Base-by-base conservation (phyloP, 2,113 vertebrate species). In the Chitala chitala region DNA sequence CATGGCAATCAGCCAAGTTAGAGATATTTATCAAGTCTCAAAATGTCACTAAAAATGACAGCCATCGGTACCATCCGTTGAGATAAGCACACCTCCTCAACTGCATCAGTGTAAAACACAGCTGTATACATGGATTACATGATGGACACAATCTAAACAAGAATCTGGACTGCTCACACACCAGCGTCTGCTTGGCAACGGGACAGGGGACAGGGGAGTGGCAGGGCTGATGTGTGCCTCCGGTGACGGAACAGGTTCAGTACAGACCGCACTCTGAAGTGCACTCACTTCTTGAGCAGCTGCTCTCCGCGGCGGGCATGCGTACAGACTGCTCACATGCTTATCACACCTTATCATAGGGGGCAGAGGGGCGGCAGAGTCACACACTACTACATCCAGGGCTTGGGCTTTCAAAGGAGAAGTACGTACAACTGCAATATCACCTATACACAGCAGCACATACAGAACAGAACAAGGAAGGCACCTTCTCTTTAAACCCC, bases 401-500 rank as follows among this genome's bases (percentile, higher is more conserved):
- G n/a, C n/a, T n/a, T n/a, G n/a, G n/a, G n/a, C n/a, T n/a, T n/a
- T n/a, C n/a, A n/a, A n/a, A n/a, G n/a, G n/a, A n/a, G n/a, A n/a
- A n/a, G n/a, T n/a, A n/a, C n/a, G n/a, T n/a, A n/a, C n/a, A n/a
- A n/a, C n/a, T n/a, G n/a, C n/a, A n/a, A n/a, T n/a, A n/a, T n/a
- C 55, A 58, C 55, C 55, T 58, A 58, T 36, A 38, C 20, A 38
- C 33, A 63, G 5, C 59, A 63, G 6, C 33, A 38, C 59, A 36
- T 17, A 63, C 4, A 3, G 13, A 33, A 63, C 17, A 55, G 44
- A 58, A 55, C 24, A 36, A 36, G 54, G 72, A 29, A 72, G 71
- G 73, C 69, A 79, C 71, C 78, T 64, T 38, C 40, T 74, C 42
- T 59, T 69, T 75, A 68, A 56, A 75, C 70, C 40, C 71, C 74